Evolutionary conservation across 2,888 invertebrate genomes (phyloP).

Genomic region (Axea sp.): DNA sequence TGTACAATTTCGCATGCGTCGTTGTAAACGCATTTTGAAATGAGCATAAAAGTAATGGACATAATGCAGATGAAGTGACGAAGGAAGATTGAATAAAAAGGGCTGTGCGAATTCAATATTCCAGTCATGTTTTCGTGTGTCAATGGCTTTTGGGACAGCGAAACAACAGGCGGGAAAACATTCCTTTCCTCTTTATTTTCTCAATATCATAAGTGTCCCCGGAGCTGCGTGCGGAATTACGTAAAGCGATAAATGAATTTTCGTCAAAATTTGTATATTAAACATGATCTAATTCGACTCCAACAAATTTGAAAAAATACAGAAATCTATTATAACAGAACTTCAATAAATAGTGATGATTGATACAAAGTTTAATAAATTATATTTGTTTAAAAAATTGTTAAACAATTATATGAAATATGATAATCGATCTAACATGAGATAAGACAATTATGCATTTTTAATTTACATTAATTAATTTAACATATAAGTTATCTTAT

Average conservation of each 20-base stretch:
- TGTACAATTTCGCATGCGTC: slow-evolving; percentile 7
- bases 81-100: slow-evolving; percentile 34
- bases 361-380: too few relatives aligned
- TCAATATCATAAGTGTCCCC: slow-evolving; percentile 27
- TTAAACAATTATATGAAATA: too few relatives aligned
- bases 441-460: too few relatives aligned
- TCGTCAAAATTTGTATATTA: slow-evolving; percentile 40
- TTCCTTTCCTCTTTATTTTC: slow-evolving; percentile 2
- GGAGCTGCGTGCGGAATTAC: slow-evolving; percentile 16
- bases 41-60: slow-evolving; percentile 37
- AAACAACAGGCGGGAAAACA: slow-evolving; percentile 44
- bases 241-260: slow-evolving; percentile 52
- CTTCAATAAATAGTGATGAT: too few relatives aligned
- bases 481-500: too few relatives aligned
- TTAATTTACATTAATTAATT: too few relatives aligned
- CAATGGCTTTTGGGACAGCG: slow-evolving; percentile 45
- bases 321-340: too few relatives aligned
- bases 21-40: slow-evolving; percentile 42
- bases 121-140: slow-evolving; percentile 36
- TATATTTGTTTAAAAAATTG: too few relatives aligned
- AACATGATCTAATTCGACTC: slow-evolving; percentile 16
- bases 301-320: too few relatives aligned
- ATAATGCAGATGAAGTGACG: slow-evolving; percentile 10
- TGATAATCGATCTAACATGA: too few relatives aligned
- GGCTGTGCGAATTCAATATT: slow-evolving; percentile 18